Percentiles rank a stretch among this genome's conserved stretches.
Conservation (phyloP, 2,113 vertebrate genomes). For the Nettapus auritus region DNA sequence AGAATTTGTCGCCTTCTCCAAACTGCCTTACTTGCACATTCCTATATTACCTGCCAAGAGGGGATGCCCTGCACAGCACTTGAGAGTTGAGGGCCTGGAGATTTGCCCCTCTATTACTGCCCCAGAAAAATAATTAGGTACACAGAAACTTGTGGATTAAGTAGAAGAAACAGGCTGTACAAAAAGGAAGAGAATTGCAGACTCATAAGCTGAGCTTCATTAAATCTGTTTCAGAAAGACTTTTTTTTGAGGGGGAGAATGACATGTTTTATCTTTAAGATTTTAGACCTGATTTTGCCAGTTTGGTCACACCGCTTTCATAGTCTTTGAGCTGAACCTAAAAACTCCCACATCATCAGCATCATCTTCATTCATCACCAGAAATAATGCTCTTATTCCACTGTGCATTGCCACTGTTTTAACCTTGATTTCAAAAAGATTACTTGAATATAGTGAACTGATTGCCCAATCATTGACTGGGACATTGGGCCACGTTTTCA, state of each 20-base stretch:
- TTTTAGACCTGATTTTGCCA: not conserved
- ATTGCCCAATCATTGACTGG: not conserved
- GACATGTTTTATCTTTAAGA: not conserved
- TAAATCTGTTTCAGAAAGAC: not conserved
- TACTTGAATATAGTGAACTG: not conserved
- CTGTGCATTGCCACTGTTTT: not conserved
- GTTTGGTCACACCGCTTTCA: not conserved
- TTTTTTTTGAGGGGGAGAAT: not conserved
- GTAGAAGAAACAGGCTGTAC: not conserved
- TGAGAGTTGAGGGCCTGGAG: not conserved
- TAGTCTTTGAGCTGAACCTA: not conserved
- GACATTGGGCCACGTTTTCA: not conserved
- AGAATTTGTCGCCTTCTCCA: not conserved
- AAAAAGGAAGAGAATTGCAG: not conserved
- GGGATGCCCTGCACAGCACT: not conserved
- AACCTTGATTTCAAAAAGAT: not conserved
- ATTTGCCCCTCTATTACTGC: not conserved
- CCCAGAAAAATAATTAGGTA: not conserved
- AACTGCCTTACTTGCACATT: rapidly evolving
- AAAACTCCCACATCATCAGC: not conserved
- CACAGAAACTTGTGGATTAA: not conserved
- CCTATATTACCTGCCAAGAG: not conserved
- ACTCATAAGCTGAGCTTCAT: not conserved
- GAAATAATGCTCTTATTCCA: not conserved
- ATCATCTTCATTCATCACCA: not conserved